Percentiles rank a stretch among this genome's conserved stretches.
These are phyloP conservation scores for Conus ventricosus DNA, from an alignment of 1,140 invertebrate species.

Conservation along the genomic window DNA sequence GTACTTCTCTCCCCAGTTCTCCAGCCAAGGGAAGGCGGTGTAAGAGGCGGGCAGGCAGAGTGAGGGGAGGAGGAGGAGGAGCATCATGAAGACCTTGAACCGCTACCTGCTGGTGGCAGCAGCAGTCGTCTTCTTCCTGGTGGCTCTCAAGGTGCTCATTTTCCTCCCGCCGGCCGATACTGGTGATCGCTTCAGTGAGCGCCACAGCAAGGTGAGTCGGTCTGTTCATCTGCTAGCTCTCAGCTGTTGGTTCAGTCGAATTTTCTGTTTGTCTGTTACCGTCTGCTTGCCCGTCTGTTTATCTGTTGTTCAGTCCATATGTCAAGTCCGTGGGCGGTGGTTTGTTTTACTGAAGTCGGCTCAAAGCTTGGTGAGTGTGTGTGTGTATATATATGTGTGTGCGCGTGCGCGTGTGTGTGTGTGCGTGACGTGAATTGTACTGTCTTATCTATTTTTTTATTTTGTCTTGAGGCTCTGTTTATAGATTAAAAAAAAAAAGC, in stretches of 20 bases:
- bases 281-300: no score
- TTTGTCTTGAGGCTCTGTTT: no score
- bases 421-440: neutral
- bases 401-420: neutral
- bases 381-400: neutral
- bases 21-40: neutral
- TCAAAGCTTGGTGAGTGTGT: neutral
- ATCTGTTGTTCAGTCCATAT: no score
- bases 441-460: no score
- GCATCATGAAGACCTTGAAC: neutral
- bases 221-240: neutral
- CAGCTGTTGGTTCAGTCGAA: neutral
- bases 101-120: slow-evolving; percentile 8
- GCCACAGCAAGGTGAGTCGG: neutral
- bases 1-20: no score
- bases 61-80: neutral
- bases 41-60: neutral
- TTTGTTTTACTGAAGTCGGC: no score
- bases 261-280: neutral
- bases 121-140: slow-evolving; percentile 21
- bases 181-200: neutral
- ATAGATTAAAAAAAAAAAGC: neutral
- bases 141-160: slow-evolving; percentile 18
- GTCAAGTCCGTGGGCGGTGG: no score
- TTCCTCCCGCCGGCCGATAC: neutral